These are phyloP conservation scores for Philaethria dido DNA, from an alignment of 2,888 invertebrate genomes.

Conservation along the genomic window DNA sequence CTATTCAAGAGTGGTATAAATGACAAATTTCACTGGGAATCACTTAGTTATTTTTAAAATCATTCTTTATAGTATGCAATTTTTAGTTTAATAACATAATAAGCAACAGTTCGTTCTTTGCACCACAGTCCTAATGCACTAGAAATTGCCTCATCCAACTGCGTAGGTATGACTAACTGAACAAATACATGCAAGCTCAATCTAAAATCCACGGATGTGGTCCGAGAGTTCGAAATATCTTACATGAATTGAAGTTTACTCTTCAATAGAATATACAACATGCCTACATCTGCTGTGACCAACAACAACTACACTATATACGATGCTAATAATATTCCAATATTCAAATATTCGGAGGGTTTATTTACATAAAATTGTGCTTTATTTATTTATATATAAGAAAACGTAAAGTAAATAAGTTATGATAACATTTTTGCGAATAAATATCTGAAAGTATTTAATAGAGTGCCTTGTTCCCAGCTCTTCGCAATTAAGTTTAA, in stretches of 20 bases:
- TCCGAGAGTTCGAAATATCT: constrained; percentile 14
- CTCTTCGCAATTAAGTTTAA: constrained; percentile 22
- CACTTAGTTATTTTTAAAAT: background rate
- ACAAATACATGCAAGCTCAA: constrained; percentile 33
- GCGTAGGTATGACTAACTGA: constrained; percentile 38
- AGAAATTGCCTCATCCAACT: constrained; percentile 37
- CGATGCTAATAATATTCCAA: background rate
- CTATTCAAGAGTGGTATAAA: background rate
- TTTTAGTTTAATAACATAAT: background rate
- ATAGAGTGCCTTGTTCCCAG: constrained; percentile 18
- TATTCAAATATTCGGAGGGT: background rate
- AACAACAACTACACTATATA: constrained; percentile 3
- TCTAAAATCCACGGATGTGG: constrained; percentile 33
- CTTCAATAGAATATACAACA: constrained; percentile 4
- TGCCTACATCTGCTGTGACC: background rate
- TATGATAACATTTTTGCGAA: background rate
- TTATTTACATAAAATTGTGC: background rate
- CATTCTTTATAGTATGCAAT: background rate
- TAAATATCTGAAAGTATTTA: constrained; percentile 11
- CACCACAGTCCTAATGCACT: constrained; percentile 35
- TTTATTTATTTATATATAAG: background rate
- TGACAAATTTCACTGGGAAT: background rate
- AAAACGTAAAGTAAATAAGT: background rate
- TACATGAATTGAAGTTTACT: constrained; percentile 8
- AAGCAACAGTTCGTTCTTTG: constrained; percentile 21